Conservation (phyloP, 1,140 invertebrate species). For the Lordiphosa clarofinis region DNA sequence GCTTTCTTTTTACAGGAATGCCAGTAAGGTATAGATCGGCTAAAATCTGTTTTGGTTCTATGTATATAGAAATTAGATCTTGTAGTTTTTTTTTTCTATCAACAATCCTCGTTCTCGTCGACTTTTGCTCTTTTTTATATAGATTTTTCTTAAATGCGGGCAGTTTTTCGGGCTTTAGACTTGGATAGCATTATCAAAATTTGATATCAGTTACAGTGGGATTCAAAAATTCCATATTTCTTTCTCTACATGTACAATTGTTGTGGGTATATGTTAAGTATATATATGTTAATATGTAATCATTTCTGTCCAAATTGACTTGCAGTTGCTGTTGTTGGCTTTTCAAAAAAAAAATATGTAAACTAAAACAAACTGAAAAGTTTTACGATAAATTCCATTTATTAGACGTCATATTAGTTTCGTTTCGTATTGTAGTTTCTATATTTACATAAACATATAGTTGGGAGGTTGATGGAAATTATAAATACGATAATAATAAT, state of each 20-base stretch:
- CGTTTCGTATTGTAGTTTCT: conserved; percentile 46
- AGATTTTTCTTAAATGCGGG: background rate
- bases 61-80: too few species aligned
- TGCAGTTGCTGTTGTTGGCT: conserved; percentile 22
- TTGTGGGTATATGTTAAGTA: conserved; percentile 43
- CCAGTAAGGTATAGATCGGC: too few species aligned
- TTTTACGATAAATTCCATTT: conserved; percentile 60
- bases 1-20: too few species aligned
- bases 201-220: conserved; percentile 31
- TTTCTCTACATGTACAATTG: conserved; percentile 11
- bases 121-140: background rate
- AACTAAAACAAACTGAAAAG: conserved; percentile 16
- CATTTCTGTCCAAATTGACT: conserved; percentile 48
- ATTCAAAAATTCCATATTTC: conserved; percentile 18
- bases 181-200: conserved; percentile 17
- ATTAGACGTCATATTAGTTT: conserved; percentile 68
- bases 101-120: conserved; percentile 3
- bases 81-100: background rate
- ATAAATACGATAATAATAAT: conserved; percentile 55
- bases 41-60: too few species aligned
- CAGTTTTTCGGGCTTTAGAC: conserved; percentile 10
- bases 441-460: conserved; percentile 63
- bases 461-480: conserved; percentile 28
- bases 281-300: conserved; percentile 27
- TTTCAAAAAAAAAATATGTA: conserved; percentile 1